These are phyloP conservation scores for Erpornis zantholeuca DNA, from an alignment of 2,113 vertebrate species.

Conservation along the genomic window DNA sequence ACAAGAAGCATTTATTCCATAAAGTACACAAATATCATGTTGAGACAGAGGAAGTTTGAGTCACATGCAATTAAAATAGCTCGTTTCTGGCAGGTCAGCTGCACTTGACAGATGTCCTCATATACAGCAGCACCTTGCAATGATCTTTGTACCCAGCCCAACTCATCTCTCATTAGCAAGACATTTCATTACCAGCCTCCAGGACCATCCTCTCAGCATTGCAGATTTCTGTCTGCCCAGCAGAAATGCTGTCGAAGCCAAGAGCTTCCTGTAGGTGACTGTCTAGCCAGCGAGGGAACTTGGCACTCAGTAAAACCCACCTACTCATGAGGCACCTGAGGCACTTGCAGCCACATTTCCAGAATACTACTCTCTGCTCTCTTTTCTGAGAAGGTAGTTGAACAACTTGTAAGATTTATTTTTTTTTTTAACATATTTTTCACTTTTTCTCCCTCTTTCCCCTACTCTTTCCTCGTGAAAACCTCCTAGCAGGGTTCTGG, in stretches of 20 bases:
- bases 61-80: constrained; percentile 29
- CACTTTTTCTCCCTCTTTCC: neutral
- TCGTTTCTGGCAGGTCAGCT: constrained; percentile 48
- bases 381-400: neutral
- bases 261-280: constrained; percentile 33
- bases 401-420: neutral
- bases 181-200: constrained; percentile 55
- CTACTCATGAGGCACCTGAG: neutral
- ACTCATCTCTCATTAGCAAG: constrained; percentile 52
- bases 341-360: neutral
- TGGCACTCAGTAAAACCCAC: neutral
- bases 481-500: neutral
- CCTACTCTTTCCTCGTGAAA: neutral
- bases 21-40: constrained; percentile 38
- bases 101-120: constrained; percentile 56
- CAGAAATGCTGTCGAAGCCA: constrained; percentile 12
- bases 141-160: constrained; percentile 55
- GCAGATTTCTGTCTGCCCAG: constrained; percentile 45
- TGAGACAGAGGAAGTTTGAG: constrained; percentile 34
- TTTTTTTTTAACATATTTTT: neutral
- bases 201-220: constrained; percentile 27
- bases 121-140: constrained; percentile 46
- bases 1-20: constrained; percentile 35
- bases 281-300: constrained; percentile 29
- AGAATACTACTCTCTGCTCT: neutral